A percentile compares a stretch with the other conserved stretches of the same genome.
These are phyloP conservation scores for Falcunculus frontatus DNA, from an alignment of 2,113 vertebrate genomes.

Conservation along the genomic window DNA sequence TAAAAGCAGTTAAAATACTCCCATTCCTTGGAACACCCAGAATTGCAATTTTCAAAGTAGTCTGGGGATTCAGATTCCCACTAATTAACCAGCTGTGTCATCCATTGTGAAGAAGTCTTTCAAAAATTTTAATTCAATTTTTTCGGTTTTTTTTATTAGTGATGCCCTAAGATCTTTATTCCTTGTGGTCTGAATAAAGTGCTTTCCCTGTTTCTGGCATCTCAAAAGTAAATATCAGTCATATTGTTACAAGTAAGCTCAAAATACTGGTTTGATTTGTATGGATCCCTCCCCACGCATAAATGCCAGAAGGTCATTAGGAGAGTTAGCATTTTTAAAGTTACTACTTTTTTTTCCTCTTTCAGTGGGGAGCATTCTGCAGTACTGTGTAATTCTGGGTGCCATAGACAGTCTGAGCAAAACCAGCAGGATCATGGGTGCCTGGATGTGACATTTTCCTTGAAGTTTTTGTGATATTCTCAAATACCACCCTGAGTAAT, in stretches of 20 bases:
- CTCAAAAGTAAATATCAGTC: not conserved
- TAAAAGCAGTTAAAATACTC: slow-evolving; percentile 2
- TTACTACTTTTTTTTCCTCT: not conserved
- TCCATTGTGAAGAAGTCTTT: not conserved
- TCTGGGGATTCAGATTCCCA: not conserved
- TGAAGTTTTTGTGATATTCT: not conserved
- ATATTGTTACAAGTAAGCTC: not conserved
- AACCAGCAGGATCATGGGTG: not conserved
- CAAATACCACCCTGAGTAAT: not conserved
- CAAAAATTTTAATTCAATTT: not conserved
- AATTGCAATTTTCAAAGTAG: not conserved
- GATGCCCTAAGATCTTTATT: not conserved
- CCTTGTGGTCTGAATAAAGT: not conserved
- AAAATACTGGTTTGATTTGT: not conserved
- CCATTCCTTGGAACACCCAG: not conserved
- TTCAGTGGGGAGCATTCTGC: not conserved
- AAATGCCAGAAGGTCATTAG: not conserved
- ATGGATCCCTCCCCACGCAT: not conserved
- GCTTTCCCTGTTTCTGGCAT: not conserved
- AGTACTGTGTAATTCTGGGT: not conserved
- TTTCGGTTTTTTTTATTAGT: not conserved
- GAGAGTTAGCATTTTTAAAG: not conserved
- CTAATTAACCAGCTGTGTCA: not conserved
- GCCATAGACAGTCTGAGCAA: not conserved
- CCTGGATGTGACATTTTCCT: not conserved